Conservation (phyloP, 2,888 invertebrate species). For the Chirona hameri region DNA sequence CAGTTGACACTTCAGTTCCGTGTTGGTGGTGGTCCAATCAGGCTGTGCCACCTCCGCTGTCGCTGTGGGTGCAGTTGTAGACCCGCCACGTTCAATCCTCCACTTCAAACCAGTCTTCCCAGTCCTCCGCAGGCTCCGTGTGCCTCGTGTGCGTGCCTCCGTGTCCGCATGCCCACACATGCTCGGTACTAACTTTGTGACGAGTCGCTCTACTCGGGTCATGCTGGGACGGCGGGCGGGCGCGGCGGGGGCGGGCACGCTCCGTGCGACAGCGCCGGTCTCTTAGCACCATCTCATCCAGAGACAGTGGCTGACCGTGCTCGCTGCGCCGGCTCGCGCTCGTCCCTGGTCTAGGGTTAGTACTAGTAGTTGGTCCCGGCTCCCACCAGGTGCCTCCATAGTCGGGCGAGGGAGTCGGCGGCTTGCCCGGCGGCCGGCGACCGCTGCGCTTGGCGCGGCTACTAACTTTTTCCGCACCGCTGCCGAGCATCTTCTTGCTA, state of each 20-base stretch:
- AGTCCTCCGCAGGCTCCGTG: too few relatives aligned
- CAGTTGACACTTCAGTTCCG: too few relatives aligned
- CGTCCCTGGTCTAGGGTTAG: neutral
- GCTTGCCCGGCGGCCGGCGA: neutral
- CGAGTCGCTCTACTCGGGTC: neutral
- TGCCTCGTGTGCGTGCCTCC: neutral
- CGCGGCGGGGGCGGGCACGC: neutral
- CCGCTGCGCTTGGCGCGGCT: neutral
- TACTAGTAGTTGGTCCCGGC: neutral
- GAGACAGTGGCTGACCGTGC: neutral
- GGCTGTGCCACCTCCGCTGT: too few relatives aligned
- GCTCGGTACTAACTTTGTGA: neutral
- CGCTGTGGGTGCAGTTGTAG: too few relatives aligned
- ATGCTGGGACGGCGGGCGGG: neutral
- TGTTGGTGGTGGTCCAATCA: too few relatives aligned
- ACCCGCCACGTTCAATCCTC: too few relatives aligned
- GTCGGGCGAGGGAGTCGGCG: neutral
- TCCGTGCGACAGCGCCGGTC: neutral
- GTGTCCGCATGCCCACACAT: neutral
- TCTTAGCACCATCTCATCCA: neutral
- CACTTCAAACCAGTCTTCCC: too few relatives aligned
- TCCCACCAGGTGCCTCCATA: neutral
- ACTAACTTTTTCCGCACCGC: neutral
- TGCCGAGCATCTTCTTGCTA: neutral
- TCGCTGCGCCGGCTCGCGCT: neutral